These are phyloP conservation scores for Cyprinodon diabolis DNA, from an alignment of 2,797 vertebrate genomes.

Conservation along the genomic window DNA sequence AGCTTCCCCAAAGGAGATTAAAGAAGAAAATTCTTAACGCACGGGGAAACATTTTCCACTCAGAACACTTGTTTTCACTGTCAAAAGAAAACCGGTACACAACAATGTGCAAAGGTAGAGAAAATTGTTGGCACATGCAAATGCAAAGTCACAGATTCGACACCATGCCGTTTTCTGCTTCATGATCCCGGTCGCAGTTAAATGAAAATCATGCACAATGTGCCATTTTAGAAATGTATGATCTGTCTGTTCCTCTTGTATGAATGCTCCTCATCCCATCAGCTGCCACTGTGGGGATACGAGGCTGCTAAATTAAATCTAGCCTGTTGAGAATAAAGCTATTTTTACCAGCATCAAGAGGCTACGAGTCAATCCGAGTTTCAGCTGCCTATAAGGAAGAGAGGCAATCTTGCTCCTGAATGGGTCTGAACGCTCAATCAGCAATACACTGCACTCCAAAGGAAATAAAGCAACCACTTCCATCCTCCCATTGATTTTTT, in stretches of 20 bases:
- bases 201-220: conserved; percentile 20
- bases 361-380: conserved; percentile 74
- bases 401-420: conserved; percentile 77
- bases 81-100: conserved; percentile 45
- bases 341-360: conserved; percentile 81
- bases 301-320: conserved; percentile 78
- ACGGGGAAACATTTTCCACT: conserved; percentile 60
- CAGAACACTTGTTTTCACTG: conserved; percentile 52
- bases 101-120: conserved; percentile 17
- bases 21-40: conserved; percentile 64
- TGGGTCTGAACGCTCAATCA: conserved; percentile 74
- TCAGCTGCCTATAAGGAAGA: conserved; percentile 70
- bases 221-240: conserved; percentile 17
- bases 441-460: conserved; percentile 65
- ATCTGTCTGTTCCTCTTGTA: conserved; percentile 32
- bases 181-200: conserved; percentile 5
- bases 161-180: conserved; percentile 15
- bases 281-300: conserved; percentile 63
- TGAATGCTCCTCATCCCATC: conserved; percentile 53
- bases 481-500: conserved; percentile 67
- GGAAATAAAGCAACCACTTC: conserved; percentile 69
- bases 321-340: conserved; percentile 74
- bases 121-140: conserved; percentile 23
- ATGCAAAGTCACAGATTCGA: conserved; percentile 28
- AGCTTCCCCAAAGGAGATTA: conserved; percentile 73